Percentiles rank a stretch among this genome's conserved stretches.
Conservation (phyloP, 2,797 vertebrate genomes). For the Bradypodion pumilum region DNA sequence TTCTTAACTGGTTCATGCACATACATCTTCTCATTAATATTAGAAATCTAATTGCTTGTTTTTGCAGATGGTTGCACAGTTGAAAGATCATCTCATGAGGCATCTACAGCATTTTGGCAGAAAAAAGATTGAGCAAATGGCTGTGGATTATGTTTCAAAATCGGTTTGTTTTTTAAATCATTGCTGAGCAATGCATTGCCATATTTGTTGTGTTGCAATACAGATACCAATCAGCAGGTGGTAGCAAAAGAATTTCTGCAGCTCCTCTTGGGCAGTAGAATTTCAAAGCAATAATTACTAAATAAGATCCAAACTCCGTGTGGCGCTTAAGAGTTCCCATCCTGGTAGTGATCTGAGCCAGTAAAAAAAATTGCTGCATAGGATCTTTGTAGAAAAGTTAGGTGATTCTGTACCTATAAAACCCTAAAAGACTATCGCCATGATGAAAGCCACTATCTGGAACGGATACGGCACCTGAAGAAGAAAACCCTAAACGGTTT, state of each 20-base stretch:
- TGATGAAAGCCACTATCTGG: no score
- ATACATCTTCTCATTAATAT: neutral
- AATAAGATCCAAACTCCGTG: neutral
- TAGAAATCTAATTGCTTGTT: constrained; percentile 28
- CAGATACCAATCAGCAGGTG: neutral
- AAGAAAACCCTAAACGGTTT: no score
- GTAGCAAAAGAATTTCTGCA: neutral
- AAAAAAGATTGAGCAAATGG: constrained; percentile 89
- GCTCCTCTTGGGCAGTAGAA: neutral
- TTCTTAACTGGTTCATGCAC: neutral
- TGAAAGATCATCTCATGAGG: constrained; percentile 89
- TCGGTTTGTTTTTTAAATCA: constrained; percentile 68
- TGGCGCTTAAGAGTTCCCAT: neutral
- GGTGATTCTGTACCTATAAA: neutral
- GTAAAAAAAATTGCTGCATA: neutral
- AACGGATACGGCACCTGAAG: no score
- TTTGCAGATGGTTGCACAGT: constrained; percentile 88
- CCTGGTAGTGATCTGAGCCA: neutral
- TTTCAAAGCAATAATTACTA: neutral
- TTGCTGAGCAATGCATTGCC: neutral
- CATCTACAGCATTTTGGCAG: constrained; percentile 87
- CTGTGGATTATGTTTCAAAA: constrained; percentile 89
- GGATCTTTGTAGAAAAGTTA: neutral
- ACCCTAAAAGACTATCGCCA: no score
- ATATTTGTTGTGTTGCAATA: neutral